Evolutionary conservation across 2,113 vertebrate genomes (phyloP).

Genomic region (Myrmecophaga tridactyla): DNA sequence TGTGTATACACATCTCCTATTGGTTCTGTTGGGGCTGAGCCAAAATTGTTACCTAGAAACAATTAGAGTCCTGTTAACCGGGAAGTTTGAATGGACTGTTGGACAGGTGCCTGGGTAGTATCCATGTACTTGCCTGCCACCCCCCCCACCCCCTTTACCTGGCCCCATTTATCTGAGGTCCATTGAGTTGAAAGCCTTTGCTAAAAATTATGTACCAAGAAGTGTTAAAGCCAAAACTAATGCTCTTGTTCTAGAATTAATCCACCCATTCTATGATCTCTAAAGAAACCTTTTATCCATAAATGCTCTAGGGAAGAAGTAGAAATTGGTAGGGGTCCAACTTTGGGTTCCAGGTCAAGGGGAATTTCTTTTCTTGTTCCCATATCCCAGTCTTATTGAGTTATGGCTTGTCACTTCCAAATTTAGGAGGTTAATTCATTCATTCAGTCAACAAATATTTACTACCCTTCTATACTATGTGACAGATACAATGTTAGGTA

Average conservation of each 20-base stretch:
- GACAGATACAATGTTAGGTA: not conserved
- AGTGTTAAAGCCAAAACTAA: constrained; percentile 11
- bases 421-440: not conserved
- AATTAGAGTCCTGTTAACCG: not conserved
- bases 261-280: not conserved
- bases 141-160: too few species aligned
- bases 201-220: not conserved
- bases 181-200: not conserved
- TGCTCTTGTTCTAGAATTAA: not conserved
- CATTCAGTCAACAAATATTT: constrained; percentile 26
- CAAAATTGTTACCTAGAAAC: not conserved
- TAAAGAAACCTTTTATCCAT: not conserved
- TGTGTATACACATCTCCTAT: too few species aligned
- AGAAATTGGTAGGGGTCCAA: not conserved
- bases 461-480: not conserved
- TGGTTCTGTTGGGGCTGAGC: too few species aligned
- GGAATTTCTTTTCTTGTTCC: constrained; percentile 29
- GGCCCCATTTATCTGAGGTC: not conserved
- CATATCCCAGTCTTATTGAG: not conserved
- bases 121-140: not conserved
- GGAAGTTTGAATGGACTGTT: not conserved
- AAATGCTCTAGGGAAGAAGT: constrained; percentile 2
- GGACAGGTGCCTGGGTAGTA: not conserved
- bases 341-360: not conserved
- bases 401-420: not conserved